phyloP scores from a whole-genome alignment of 2,888 invertebrate genomes.

The Dryocosmus kuriphilus region DNA sequence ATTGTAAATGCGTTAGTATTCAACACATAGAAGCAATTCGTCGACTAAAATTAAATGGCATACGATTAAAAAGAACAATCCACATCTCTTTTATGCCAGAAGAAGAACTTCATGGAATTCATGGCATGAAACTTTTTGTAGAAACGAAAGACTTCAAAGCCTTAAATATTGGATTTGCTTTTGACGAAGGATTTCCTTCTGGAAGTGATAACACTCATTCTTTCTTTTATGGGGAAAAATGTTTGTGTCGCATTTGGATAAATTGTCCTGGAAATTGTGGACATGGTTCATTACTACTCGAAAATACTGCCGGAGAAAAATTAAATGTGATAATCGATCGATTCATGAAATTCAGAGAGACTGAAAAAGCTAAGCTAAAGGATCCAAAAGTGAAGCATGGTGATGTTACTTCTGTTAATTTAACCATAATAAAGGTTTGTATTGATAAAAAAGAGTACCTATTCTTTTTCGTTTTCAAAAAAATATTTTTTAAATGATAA shows the following conservation, averaged over 20 bases:
- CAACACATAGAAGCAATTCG: slow-evolving; percentile 89
- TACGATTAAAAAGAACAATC: slow-evolving; percentile 82
- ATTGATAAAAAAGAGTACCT: slow-evolving; percentile 67
- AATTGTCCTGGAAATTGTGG: slow-evolving; percentile 85
- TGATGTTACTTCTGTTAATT: slow-evolving; percentile 87
- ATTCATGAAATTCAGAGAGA: slow-evolving; percentile 82
- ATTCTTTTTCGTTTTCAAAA: too few species aligned
- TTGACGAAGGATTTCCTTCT: slow-evolving; percentile 85
- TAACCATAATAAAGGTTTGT: slow-evolving; percentile 79
- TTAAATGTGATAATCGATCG: slow-evolving; percentile 82
- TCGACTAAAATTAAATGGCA: slow-evolving; percentile 80
- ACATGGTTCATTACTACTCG: slow-evolving; percentile 86
- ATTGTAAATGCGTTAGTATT: slow-evolving; percentile 91
- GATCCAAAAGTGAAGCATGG: slow-evolving; percentile 81
- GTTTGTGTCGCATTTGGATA: slow-evolving; percentile 83
- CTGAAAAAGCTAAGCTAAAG: slow-evolving; percentile 80
- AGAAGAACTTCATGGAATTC: slow-evolving; percentile 80
- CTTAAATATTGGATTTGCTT: slow-evolving; percentile 87
- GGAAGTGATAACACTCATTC: slow-evolving; percentile 53
- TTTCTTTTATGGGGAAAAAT: slow-evolving; percentile 80
- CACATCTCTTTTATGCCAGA: slow-evolving; percentile 88
- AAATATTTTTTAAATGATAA: too few species aligned
- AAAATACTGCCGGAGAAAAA: slow-evolving; percentile 87
- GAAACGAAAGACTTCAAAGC: slow-evolving; percentile 83
- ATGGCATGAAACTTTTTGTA: slow-evolving; percentile 85